Evolutionary conservation across 2,888 invertebrate genomes (phyloP), one percentile per base, ranked within the genome.

Genomic region (Agonopterix heracliana): DNA sequence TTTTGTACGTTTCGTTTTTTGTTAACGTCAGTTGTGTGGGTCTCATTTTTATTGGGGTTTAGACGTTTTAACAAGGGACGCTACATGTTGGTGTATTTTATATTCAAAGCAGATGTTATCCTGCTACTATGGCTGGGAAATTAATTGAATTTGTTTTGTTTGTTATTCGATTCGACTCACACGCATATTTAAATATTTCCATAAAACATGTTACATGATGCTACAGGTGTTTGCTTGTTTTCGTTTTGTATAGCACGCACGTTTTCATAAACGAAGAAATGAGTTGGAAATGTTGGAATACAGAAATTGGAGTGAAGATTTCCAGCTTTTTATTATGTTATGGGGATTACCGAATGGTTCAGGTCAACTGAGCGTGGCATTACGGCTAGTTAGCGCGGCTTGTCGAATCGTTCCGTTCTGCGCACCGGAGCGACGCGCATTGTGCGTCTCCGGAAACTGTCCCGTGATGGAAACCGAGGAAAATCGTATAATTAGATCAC

Each of bases 91-190:
- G 66, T 73, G 71, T 80, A 75, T 85, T 86, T 84, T 85, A 81
- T 84, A 85, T 87, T 87, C 84, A 69, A 81, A 83, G 80, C 87
- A 86, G 84, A 86, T 86, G 86, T 79, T 81, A 79, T 81, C 79
- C 77, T 70, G 67, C 63, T 68, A 68, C 74, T 72, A 72, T 74
- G 74, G 65, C 66, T 80, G 74, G 78, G 74, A 82, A 79, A 81
- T 85, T 83, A 84, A 83, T 85, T 83, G 74, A 81, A 81, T 79
- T 65, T 72, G 67, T 73, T 75, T 71, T 79, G 75, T 81, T 81
- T 80, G 75, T 79, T 81, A 78, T 81, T 78, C 76, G 68, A 73
- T 74, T 73, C 67, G 71, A 77, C 79, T 78, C 75, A 74, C 74
- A 74, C 66, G 78, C 74, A 71, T 77, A 74, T 78, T 77, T 79